These are phyloP conservation scores for Siniperca undulata DNA, from an alignment of 2,797 vertebrate species.

Conservation along the genomic window DNA sequence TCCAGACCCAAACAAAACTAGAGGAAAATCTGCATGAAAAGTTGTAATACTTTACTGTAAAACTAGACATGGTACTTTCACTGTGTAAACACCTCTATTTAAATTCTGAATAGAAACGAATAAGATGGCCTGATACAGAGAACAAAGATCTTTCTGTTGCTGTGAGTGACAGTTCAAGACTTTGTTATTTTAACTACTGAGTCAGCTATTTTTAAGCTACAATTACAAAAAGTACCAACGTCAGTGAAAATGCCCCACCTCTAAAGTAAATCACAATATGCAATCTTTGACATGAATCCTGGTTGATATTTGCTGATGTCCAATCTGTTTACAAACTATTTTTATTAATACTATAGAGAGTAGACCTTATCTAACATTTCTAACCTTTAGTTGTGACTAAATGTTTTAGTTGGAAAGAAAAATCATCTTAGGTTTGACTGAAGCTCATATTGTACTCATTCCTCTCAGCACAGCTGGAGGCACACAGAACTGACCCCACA, in stretches of 20 bases:
- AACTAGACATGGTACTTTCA: neutral
- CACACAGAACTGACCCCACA: neutral
- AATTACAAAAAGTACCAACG: slow-evolving; percentile 3
- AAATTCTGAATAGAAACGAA: slow-evolving; percentile 12
- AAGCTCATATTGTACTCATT: slow-evolving; percentile 22
- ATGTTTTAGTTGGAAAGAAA: neutral
- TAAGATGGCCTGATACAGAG: neutral
- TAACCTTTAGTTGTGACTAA: slow-evolving; percentile 13
- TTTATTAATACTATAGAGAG: slow-evolving; percentile 18
- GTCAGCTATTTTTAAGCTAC: neutral
- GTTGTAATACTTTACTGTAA: neutral
- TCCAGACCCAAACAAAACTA: slow-evolving; percentile 50
- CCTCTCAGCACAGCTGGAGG: slow-evolving; percentile 22
- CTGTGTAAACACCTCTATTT: slow-evolving; percentile 1
- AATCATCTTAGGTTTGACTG: slow-evolving; percentile 14
- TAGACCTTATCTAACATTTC: slow-evolving; percentile 34
- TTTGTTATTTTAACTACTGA: slow-evolving; percentile 17
- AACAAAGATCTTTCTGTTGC: neutral
- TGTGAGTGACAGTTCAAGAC: neutral
- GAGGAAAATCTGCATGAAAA: neutral
- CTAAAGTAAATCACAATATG: neutral
- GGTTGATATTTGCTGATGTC: neutral
- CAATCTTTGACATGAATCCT: slow-evolving; percentile 1
- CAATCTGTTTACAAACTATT: slow-evolving; percentile 11
- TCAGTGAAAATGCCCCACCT: neutral